A percentile compares a stretch with the other conserved stretches of the same genome.
Evolutionary conservation across 2,113 vertebrate genomes (phyloP).

Genomic region (Oenanthe oenanthe): DNA sequence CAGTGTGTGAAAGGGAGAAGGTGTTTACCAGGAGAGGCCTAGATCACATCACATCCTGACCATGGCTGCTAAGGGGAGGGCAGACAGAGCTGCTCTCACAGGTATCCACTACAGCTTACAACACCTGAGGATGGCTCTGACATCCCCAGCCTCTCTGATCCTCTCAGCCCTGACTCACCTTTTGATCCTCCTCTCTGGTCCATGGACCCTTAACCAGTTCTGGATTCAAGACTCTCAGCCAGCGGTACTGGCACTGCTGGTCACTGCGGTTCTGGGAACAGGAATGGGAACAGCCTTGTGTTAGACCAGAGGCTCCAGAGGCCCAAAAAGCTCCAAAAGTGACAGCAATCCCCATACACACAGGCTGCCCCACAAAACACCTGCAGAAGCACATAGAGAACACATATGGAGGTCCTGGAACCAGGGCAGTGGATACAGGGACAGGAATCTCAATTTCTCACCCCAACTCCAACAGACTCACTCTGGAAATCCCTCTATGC

Average conservation of each 20-base stretch:
- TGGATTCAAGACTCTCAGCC: conserved; percentile 94
- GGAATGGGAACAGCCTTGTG: not conserved
- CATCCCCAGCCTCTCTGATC: not conserved
- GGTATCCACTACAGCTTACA: not conserved
- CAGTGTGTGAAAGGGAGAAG: not conserved
- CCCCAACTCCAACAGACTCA: not conserved
- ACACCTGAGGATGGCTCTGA: not conserved
- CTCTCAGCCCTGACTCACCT: conserved; percentile 70
- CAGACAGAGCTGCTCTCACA: not conserved
- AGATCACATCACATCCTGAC: not conserved
- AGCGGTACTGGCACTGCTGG: conserved; percentile 95
- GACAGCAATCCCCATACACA: not conserved
- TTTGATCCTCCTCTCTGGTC: conserved; percentile 99
- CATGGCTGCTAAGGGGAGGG: not conserved
- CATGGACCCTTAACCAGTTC: conserved; percentile 96
- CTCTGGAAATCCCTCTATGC: not conserved
- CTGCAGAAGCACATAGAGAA: not conserved
- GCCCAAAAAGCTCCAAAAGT: not conserved
- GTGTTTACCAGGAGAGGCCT: not conserved
- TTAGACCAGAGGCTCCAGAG: not conserved
- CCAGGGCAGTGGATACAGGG: not conserved
- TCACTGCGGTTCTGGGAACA: conserved; percentile 88
- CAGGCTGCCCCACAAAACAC: not conserved
- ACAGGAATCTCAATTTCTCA: not conserved
- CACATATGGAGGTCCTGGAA: not conserved